Percentiles rank a stretch among this genome's conserved stretches.
phyloP scores from a whole-genome alignment of 64 coral and sea anemone genomes.

The Astreopora myriophthalma region DNA sequence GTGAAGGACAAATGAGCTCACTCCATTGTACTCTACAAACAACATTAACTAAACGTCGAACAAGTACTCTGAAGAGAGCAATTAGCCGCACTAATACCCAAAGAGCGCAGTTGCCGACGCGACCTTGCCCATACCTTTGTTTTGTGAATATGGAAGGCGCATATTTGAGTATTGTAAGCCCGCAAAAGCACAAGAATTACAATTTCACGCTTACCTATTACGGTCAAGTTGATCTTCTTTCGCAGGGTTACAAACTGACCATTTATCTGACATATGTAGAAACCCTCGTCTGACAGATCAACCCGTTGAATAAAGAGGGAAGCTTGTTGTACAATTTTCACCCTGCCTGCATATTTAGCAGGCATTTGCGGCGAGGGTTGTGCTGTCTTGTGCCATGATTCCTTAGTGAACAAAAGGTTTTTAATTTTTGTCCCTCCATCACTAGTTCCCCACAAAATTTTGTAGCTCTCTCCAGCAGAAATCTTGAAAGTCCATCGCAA shows the following conservation, averaged over 20 bases:
- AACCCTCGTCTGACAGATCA: constrained; percentile 67
- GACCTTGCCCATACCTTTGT: neutral
- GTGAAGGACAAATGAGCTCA: neutral
- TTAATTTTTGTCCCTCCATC: neutral
- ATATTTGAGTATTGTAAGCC: neutral
- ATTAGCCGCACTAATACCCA: neutral
- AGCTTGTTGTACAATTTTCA: constrained; percentile 68
- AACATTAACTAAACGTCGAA: constrained; percentile 26
- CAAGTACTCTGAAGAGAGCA: constrained; percentile 16
- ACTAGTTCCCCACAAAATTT: constrained; percentile 45
- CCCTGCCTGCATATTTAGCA: constrained; percentile 19
- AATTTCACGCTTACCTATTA: constrained; percentile 73
- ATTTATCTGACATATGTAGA: constrained; percentile 74
- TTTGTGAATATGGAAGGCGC: neutral
- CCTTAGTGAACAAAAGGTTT: neutral
- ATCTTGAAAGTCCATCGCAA: constrained; percentile 58
- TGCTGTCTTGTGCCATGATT: neutral
- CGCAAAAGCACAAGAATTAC: neutral
- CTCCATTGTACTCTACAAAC: neutral
- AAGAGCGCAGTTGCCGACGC: neutral
- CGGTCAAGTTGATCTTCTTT: constrained; percentile 54
- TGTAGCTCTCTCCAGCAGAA: neutral
- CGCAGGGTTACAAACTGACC: constrained; percentile 56
- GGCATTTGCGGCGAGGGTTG: neutral
- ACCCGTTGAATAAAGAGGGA: constrained; percentile 70